A percentile compares a stretch with the other conserved stretches of the same genome.
phyloP scores from a whole-genome alignment of 2,797 vertebrate genomes.

The Bradypus variegatus region DNA sequence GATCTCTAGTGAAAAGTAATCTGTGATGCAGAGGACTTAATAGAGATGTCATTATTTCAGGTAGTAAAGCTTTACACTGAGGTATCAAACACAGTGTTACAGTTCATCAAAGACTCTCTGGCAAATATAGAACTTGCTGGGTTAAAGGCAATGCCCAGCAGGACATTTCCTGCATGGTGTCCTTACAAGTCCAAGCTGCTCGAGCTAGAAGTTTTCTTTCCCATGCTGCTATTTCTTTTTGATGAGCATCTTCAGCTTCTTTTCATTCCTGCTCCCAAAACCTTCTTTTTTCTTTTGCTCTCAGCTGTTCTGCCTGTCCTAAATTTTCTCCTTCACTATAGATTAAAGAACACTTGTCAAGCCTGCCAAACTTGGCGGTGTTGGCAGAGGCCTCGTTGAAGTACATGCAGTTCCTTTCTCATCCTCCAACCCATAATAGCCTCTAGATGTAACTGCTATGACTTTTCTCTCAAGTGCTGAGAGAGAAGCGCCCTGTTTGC shows the following conservation, averaged over 20 bases:
- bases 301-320: constrained; percentile 91
- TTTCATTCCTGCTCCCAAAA: constrained; percentile 94
- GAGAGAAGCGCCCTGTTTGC: too few relatives aligned
- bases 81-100: constrained; percentile 97
- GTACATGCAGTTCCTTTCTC: too few relatives aligned
- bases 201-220: constrained; percentile 86
- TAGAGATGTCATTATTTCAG: constrained; percentile 99
- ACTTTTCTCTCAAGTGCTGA: too few relatives aligned
- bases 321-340: constrained; percentile 83
- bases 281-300: constrained; percentile 94
- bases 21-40: constrained; percentile 87
- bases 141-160: constrained; percentile 96
- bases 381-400: constrained; percentile 88
- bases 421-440: too few relatives aligned
- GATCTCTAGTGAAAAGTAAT: constrained; percentile 86
- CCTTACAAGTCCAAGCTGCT: constrained; percentile 84
- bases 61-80: constrained; percentile 90
- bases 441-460: too few relatives aligned
- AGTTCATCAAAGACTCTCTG: constrained; percentile 98
- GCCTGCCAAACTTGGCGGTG: constrained; percentile 82
- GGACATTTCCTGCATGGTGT: constrained; percentile 97
- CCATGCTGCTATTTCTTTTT: constrained; percentile 97
- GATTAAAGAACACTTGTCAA: constrained; percentile 87
- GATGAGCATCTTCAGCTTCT: constrained; percentile 93
- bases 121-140: constrained; percentile 92